Evolutionary conservation across 2,888 invertebrate genomes (phyloP).

Genomic region (Scotopteryx bipunctaria): DNA sequence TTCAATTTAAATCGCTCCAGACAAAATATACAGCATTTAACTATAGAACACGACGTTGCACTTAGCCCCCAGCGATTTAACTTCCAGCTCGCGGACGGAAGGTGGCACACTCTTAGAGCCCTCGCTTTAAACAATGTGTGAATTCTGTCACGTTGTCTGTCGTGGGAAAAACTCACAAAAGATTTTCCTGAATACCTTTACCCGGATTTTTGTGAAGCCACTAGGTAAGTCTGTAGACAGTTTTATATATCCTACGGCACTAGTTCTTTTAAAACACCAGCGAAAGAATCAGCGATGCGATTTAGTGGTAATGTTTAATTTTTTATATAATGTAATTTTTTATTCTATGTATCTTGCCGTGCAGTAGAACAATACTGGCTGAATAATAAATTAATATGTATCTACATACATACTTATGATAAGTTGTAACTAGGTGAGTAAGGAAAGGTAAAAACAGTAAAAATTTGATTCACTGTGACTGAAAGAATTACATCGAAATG

Average conservation of each 20-base stretch:
- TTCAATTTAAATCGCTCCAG: constrained; percentile 33
- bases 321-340: too few species aligned
- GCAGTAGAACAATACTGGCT: too few species aligned
- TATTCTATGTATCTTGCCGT: too few species aligned
- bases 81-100: constrained; percentile 20
- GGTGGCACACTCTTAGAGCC: constrained; percentile 12
- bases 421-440: too few species aligned
- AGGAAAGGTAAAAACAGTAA: neutral
- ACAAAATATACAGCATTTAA: constrained; percentile 37
- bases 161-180: neutral
- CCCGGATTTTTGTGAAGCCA: neutral
- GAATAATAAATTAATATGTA: too few species aligned
- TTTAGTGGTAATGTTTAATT: too few species aligned
- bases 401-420: too few species aligned
- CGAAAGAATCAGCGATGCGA: too few species aligned
- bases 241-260: neutral
- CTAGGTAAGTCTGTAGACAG: neutral
- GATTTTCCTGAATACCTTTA: neutral
- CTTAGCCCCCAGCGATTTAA: constrained; percentile 32
- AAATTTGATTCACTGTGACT: neutral
- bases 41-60: constrained; percentile 34
- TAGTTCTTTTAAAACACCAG: too few species aligned
- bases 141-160: constrained; percentile 5
- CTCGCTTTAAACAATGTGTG: constrained; percentile 17
- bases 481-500: neutral